Base-by-base conservation (phyloP, 2,113 vertebrate species). In the Eira barbara region DNA sequence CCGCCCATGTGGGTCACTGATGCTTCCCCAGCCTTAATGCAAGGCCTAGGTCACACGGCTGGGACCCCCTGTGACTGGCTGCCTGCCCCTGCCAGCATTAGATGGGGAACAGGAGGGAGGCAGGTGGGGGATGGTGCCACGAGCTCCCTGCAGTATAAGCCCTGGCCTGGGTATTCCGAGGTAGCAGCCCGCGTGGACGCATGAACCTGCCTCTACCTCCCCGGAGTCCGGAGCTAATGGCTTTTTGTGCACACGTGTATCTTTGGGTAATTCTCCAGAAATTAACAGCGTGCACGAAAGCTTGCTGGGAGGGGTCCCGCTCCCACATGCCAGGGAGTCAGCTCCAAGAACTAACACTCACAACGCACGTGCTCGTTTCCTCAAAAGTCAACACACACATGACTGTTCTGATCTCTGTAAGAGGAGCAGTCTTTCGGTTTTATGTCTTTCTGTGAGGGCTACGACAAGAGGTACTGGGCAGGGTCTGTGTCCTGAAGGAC, bases 1-100 rank as follows among this genome's bases (percentile, higher is more conserved):
- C 39, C 78, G 20, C 0, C 2, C 21, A 0, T 0, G 2, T 2
- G 73, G 27, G 55, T 15, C 2, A 34, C 5, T 2, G 15, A 36
- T 7, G 36, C 61, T 27, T 15, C 6, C 5, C 63, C 6, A 7
- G 17, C 80, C 42, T 13, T 12, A 13, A 7, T 12, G 10, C 80
- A 29, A 1, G 39, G 89, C 42, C 69, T 3, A 0, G 2, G 49
- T 20, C 59, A 11, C 45, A 8, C 59, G 2, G n/a, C 42, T 1
- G 31, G 25, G 89, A 3, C 4, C 42, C 61, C 31, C 17, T 6
- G 36, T 9, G 52, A 47, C 73, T 25, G 15, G 2, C 15, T 1
- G 14, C 36, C 25, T 1, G 27, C 36, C 73, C 36, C 45, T 42
- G 84, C 55, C 3, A 31, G 36, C 2, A 0, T 47, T 61, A 23